Base-by-base conservation (phyloP, 2,888 invertebrate genomes). In the Oscheius sp. region DNA sequence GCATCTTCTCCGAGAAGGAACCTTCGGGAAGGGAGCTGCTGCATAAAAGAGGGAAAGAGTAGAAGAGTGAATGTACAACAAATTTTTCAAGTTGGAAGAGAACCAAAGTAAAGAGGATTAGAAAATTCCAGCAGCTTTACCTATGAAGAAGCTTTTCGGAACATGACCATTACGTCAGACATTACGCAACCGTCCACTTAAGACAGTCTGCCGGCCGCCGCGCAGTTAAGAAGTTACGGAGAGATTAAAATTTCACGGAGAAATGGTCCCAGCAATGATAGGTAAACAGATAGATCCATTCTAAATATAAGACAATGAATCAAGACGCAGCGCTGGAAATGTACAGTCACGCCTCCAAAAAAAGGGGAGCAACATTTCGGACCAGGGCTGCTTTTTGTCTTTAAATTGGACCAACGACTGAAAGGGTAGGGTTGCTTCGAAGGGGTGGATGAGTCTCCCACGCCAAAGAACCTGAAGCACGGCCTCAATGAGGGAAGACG, bases 111-210 rank as follows among this genome's bases (percentile, higher is more conserved):
- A 13, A 18, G 25, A 56, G 16, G 16, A 23, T 56, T 56, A 56
- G 56, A 27, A 49, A 49, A 49, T 49, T 3, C 18, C 49, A 49
- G 49, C 35, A 35, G 35, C 35, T 35, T 35, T 35, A 35, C 35
- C 35, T 35, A 35, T 35, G 35, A 35, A 35, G 43, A 43, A 61
- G 41, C 61, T 43, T 61, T 61, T 61, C 61, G 61, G 61, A 59
- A 61, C 61, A 12, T 61, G 61, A 41, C 41, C 61, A 61, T 61
- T 61, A 43, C 61, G 61, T 61, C 61, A 61, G 21, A 61, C 61
- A 61, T 43, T 43, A 61, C 61, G 61, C 61, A 61, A 61, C 45
- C 41, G 41, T n/a, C 25, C 45, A 61, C 61, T 61, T 43, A 41
- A 61, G 61, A 41, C 45, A 12, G 58, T 58, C 58, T 58, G 29